Evolutionary conservation across 2,888 invertebrate species (phyloP).

Genomic region (Brachypalpus laphriformis): DNA sequence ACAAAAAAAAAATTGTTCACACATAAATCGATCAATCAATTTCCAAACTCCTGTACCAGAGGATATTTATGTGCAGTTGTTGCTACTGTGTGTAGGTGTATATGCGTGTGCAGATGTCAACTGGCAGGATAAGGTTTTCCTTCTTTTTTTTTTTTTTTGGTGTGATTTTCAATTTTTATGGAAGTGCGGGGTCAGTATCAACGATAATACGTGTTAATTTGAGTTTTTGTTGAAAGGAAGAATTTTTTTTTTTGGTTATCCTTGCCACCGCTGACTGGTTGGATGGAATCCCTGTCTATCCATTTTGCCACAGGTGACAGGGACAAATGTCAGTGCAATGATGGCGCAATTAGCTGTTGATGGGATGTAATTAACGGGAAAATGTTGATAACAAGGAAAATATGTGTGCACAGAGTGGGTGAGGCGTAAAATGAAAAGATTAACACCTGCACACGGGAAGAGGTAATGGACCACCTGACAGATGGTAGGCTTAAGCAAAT

Average conservation of each 20-base stretch:
- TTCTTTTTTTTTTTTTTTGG: constrained; percentile 4
- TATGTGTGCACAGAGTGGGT: not conserved
- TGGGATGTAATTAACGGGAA: constrained; percentile 64
- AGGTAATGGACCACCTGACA: not conserved
- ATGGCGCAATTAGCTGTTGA: constrained; percentile 63
- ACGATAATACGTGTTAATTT: constrained; percentile 65
- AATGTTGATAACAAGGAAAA: constrained; percentile 41
- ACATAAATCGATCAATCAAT: constrained; percentile 74
- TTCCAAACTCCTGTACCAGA: constrained; percentile 25
- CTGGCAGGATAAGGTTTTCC: not conserved
- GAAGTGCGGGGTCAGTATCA: constrained; percentile 34
- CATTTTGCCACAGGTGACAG: constrained; percentile 67
- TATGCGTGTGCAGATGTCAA: not conserved
- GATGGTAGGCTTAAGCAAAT: not conserved
- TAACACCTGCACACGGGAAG: constrained; percentile 5
- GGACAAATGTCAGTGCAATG: constrained; percentile 66
- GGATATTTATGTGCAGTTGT: constrained; percentile 30
- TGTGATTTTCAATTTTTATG: constrained; percentile 53
- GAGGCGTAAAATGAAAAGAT: not conserved
- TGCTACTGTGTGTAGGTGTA: not conserved
- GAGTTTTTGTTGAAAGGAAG: constrained; percentile 37
- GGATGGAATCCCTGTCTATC: constrained; percentile 26
- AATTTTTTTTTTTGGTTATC: not conserved
- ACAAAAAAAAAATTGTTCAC: constrained; percentile 35
- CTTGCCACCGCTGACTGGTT: not conserved